Percentiles rank a stretch among this genome's conserved stretches.
Evolutionary conservation across 2,113 vertebrate species (phyloP).

Genomic region (Cricetomys ansorgei): DNA sequence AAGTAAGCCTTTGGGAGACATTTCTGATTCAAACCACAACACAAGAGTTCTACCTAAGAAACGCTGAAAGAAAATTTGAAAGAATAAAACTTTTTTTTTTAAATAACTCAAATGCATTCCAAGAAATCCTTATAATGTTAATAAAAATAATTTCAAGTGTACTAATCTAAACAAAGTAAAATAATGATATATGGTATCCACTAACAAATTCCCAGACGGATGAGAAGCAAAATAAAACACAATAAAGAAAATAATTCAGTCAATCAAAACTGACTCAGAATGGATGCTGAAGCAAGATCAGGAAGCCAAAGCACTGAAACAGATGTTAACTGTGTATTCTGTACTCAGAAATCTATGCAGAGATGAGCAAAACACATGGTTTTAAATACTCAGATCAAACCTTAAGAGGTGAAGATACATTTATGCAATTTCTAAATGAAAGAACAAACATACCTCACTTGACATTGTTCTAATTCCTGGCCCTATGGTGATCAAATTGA

Average conservation of each 20-base stretch:
- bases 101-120: background rate
- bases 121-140: background rate
- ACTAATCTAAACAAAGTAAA: background rate
- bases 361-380: background rate
- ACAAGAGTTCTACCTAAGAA: background rate
- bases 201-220: background rate
- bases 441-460: background rate
- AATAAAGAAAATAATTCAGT: background rate
- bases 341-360: background rate
- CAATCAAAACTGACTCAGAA: slow-evolving; percentile 9
- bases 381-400: background rate
- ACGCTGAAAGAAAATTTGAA: background rate
- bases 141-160: slow-evolving; percentile 1
- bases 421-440: background rate
- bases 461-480: background rate
- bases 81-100: too few species aligned
- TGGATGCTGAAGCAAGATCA: background rate
- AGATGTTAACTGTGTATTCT: background rate
- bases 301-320: background rate
- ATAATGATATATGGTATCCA: background rate
- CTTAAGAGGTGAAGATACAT: background rate
- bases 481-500: too few species aligned
- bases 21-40: background rate
- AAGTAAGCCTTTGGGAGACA: background rate
- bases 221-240: background rate